Evolutionary conservation across 2,888 invertebrate species (phyloP), one percentile per base, ranked within the genome.

Genomic region (Electrophaes corylata): DNA sequence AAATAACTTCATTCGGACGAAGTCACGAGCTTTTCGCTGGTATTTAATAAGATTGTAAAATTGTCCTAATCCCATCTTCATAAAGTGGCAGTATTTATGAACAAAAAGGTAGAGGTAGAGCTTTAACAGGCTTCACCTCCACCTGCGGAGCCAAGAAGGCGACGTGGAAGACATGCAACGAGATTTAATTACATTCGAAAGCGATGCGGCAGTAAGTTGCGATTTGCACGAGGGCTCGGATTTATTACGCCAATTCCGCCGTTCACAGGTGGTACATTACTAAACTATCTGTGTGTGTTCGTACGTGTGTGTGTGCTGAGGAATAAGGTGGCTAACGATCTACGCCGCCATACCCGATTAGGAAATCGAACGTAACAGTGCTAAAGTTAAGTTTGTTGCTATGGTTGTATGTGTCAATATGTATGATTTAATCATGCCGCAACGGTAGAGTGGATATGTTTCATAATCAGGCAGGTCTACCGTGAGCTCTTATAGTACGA

Each of bases 191-290:
- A 53, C 58, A 76, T 73, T 69, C 65, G 64, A 69, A 68, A 61
- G 72, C 67, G 67, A 71, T 69, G 71, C 72, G 70, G 69, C 79
- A 75, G 72, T 80, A 81, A 76, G 76, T 79, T 72, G 75, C 72
- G 77, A 80, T 79, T 79, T 72, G 73, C 60, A 33, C 48, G 48
- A 71, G 66, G 68, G 66, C 69, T 69, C 64, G 70, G 76, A 82
- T 82, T 83, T 82, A 82, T 83, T 73, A 69, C 71, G 69, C 71
- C 75, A 79, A 81, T 77, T 73, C 72, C 68, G 65, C 66, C 60
- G 64, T 67, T 70, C 66, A 75, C 69, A 52, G 57, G 47, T 48
- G 52, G 29, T 26, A 57, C 45, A 52, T 49, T 57, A 64, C 66
- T 66, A 62, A 65, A 72, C 57, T 65, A 62, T 62, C 39, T 18